phyloP scores from a whole-genome alignment of 2,888 invertebrate genomes.

The Galerucella nymphaeae region DNA sequence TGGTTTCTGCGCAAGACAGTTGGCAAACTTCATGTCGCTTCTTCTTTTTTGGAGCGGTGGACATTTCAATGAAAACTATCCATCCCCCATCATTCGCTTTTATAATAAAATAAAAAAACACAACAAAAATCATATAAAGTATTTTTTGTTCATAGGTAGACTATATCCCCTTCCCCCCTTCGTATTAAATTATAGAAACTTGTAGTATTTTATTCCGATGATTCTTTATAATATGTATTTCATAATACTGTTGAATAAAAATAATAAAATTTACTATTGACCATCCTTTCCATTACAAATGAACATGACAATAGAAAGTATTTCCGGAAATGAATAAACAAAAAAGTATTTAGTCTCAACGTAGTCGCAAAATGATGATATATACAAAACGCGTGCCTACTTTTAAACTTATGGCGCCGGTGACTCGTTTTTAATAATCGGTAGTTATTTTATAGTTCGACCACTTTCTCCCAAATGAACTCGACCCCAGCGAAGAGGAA shows the following conservation, averaged over 20 bases:
- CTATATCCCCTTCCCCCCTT: no score
- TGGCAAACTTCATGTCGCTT: no score
- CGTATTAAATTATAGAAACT: no score
- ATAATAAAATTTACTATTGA: background rate
- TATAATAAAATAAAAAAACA: no score
- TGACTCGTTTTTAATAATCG: slow-evolving; percentile 45
- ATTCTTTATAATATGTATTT: background rate
- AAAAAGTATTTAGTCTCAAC: slow-evolving; percentile 15
- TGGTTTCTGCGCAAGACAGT: no score
- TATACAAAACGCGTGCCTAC: slow-evolving; percentile 37
- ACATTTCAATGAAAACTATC: no score
- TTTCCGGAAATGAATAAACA: slow-evolving; percentile 32
- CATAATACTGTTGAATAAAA: background rate
- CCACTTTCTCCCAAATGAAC: slow-evolving; percentile 50
- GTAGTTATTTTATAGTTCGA: slow-evolving; percentile 44
- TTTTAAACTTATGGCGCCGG: slow-evolving; percentile 46
- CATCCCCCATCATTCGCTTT: no score
- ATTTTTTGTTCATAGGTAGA: no score
- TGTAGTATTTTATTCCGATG: no score
- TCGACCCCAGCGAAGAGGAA: slow-evolving; percentile 44
- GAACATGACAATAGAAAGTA: slow-evolving; percentile 33
- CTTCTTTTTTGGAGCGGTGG: no score
- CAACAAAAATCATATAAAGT: no score
- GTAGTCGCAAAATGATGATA: slow-evolving; percentile 34
- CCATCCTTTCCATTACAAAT: background rate